Evolutionary conservation across 23 tunicate species (phyloP), one percentile per base, ranked within the genome.

Genomic region (Halocynthia roretzi): DNA sequence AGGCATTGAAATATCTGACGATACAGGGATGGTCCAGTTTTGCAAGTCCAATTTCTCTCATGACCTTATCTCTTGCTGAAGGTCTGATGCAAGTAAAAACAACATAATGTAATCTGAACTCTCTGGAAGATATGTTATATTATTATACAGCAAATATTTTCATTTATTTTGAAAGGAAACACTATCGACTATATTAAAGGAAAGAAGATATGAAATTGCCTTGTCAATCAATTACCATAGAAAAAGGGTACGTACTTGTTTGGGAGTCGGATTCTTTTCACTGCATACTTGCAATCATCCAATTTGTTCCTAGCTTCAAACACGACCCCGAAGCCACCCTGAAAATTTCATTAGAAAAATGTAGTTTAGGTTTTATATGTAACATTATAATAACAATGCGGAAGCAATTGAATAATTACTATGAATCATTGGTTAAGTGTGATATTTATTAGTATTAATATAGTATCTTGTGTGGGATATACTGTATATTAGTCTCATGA

Each of bases 241-340:
- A 68, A 15, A 5, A 68, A 4, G 12, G 44, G 44, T 65, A 67
- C 55, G 40, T 78, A 86, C 91, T 80, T 86, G 80, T 79, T 75
- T 50, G 98, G 98, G 17, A 92, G 76, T 54, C 80, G 71, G 50
- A 92, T 92, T 67, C 98, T 82, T 53, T 92, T 92, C 40, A 92
- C 91, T 8, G 98, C 98, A 80, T 92, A 92, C 44, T 64, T 56
- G 70, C 98, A 86, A 75, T 83, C 85, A 54, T 92, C 98, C 80
- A 92, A 78, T 70, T 82, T 86, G 69, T 92, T 92, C 12, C 85
- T 81, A 44, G 98, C 87, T 68, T 92, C 84, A 56, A 85, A 92
- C 6, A 92, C 98, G 60, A 92, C 65, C 23, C 98, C 98, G 75
- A 92, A 92, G n/a, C 98, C 98, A 56, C 98, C 98, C 86, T 86